Base-by-base conservation (phyloP, 2,113 vertebrate species). In the Platichthys stellatus region DNA sequence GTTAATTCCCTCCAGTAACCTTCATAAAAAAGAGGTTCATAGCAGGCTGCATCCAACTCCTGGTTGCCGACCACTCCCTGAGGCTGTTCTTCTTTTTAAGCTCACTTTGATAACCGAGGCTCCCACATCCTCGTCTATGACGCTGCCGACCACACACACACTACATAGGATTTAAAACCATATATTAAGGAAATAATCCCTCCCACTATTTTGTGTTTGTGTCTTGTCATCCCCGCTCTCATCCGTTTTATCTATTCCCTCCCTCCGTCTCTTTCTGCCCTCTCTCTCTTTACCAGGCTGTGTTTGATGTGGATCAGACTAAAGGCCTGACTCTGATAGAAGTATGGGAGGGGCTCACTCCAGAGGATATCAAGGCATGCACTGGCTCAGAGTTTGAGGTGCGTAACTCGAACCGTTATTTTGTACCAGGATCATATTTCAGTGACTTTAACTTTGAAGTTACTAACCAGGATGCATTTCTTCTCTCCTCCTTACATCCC, bases 271-370 rank as follows among this genome's bases (percentile, higher is more conserved):
- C 15, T 64, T 43, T 62, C 62, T 71, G 5, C 20, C 72, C 49
- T 75, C 59, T 68, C 61, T 73, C 51, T 76, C 56, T 80, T 67
- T 28, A 1, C 43, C 85, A 99, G 97, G 97, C 96, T 8, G 97
- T 99, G 69, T 99, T 99, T 94, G 96, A 99, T 40, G 97, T 99
- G 83, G 95, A 98, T 91, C 95, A 92, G 84, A 94, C 95, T 70
- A 96, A 95, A 69, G 97, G 97, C 14, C 92, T 99, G 86, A 98
- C 95, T 13, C 94, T 99, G 82, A 95, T 96, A 54, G 97, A 99
- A 91, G 90, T 99, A 71, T 97, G 94, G 95, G 96, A 98, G 90
- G 97, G 96, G 24, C 90, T 98, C 74, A 95, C 96, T 3, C 93
- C 97, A 47, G 97, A 97, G 24, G 97, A 99, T 84, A 97, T 98